Conservation (phyloP, 2,888 invertebrate species). For the Argyresthia albistria region DNA sequence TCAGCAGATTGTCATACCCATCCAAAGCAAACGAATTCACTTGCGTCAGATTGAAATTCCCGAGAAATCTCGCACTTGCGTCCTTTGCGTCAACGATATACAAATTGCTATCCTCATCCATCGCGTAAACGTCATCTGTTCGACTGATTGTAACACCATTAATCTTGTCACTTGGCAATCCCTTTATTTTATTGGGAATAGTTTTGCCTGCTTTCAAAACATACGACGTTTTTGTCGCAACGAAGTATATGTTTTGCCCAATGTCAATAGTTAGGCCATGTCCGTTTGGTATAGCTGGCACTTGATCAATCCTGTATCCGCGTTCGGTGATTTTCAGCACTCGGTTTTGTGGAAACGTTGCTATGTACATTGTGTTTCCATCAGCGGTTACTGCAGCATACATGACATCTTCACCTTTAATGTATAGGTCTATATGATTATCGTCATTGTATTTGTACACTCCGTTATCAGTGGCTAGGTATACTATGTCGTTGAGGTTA, state of each 20-base stretch:
- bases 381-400: conserved; percentile 46
- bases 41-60: conserved; percentile 38
- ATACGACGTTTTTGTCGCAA: conserved; percentile 52
- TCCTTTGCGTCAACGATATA: conserved; percentile 41
- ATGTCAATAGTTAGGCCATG: conserved; percentile 53
- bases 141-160: conserved; percentile 50
- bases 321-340: conserved; percentile 48
- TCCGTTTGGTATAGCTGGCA: conserved; percentile 47
- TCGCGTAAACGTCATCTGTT: conserved; percentile 48
- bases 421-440: conserved; percentile 35
- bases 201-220: conserved; percentile 35
- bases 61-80: conserved; percentile 37
- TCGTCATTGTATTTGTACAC: conserved; percentile 57
- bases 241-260: conserved; percentile 52
- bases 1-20: conserved; percentile 46
- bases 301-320: conserved; percentile 41
- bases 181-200: conserved; percentile 51
- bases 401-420: conserved; percentile 62
- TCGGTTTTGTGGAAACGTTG: conserved; percentile 60
- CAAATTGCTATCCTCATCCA: conserved; percentile 55
- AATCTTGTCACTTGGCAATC: conserved; percentile 46
- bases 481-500: conserved; percentile 59
- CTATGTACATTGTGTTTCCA: conserved; percentile 45
- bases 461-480: conserved; percentile 60
- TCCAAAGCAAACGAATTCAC: conserved; percentile 60